A percentile compares a stretch with the other conserved stretches of the same genome.
These are phyloP conservation scores for Prunella fulvescens DNA, from an alignment of 2,113 vertebrate species.

Conservation along the genomic window DNA sequence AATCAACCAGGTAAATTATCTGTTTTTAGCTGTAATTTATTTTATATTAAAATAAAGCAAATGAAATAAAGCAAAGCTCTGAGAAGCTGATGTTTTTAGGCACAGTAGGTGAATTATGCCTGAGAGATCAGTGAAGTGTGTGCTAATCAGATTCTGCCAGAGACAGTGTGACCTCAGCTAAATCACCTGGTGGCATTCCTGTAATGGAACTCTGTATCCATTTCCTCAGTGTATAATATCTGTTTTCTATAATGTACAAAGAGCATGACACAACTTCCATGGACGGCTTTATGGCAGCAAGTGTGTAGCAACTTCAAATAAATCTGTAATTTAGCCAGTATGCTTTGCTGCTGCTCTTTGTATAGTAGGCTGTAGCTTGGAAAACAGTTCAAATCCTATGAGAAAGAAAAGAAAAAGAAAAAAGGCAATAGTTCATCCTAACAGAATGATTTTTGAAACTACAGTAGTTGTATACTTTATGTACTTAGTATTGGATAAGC, in stretches of 20 bases:
- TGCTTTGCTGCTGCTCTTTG: background rate
- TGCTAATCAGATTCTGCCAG: background rate
- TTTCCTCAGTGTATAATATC: background rate
- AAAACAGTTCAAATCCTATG: background rate
- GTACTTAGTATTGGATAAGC: background rate
- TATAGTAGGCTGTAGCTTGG: background rate
- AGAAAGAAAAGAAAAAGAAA: background rate
- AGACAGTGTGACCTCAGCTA: background rate
- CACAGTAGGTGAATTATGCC: accelerated
- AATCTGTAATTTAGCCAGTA: background rate
- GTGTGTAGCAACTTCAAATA: background rate
- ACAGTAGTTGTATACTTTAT: background rate
- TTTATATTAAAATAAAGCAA: background rate
- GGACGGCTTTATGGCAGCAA: background rate
- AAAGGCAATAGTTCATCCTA: background rate
- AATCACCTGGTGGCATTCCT: background rate
- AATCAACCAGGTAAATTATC: constrained; percentile 65
- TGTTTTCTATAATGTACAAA: background rate
- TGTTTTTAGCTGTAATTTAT: background rate
- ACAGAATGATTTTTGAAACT: background rate
- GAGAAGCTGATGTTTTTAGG: background rate
- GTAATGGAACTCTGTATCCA: background rate
- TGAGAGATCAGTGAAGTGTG: background rate
- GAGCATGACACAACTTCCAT: background rate
- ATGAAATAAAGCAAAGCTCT: background rate